Evolutionary conservation across 2,888 invertebrate species (phyloP), one percentile per base, ranked within the genome.

Genomic region (Mythimna ferrago): DNA sequence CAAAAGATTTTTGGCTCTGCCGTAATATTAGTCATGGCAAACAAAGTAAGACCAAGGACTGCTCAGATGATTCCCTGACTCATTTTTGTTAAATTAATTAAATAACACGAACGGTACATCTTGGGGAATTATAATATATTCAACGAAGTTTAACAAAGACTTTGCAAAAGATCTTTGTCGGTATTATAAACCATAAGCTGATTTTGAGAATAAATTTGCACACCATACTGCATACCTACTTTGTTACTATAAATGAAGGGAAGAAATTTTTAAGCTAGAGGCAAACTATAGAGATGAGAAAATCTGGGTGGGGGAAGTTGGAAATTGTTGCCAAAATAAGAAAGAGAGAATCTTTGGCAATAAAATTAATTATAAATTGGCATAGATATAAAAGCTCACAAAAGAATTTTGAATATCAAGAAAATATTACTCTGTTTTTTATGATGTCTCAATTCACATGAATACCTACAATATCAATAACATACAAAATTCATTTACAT

Each of bases 1-100:
- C 76, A 54, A 71, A 68, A 81, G 74, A 58, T 68, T 87, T 86
- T 86, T 66, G 78, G 76, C 79, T 71, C 71, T 70, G 66, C 82
- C 77, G 73, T 71, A 78, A 80, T 58, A 88, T 90, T 90, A 90
- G 88, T 90, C 90, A 90, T 76, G 74, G 65, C 78, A 58, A 80
- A 82, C 81, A 84, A 86, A 86, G 82, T 84, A 83, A 81, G 82
- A 71, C 63, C 84, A 85, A 87, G 82, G 86, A 83, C 82, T 75
- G 80, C 60, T 38, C 75, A 53, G 73, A 80, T 78, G 83, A 82
- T 82, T 80, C 84, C 86, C 86, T 90, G 90, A 90, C 77, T 90
- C 90, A 89, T 81, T 73, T 80, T 75, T 60, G 70, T 75, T 78
- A 74, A 66, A 73, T 76, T 80, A 84, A 84, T 78, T 78, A 76